Base-by-base conservation (phyloP, 2,797 vertebrate genomes). In the Chelon auratus region DNA sequence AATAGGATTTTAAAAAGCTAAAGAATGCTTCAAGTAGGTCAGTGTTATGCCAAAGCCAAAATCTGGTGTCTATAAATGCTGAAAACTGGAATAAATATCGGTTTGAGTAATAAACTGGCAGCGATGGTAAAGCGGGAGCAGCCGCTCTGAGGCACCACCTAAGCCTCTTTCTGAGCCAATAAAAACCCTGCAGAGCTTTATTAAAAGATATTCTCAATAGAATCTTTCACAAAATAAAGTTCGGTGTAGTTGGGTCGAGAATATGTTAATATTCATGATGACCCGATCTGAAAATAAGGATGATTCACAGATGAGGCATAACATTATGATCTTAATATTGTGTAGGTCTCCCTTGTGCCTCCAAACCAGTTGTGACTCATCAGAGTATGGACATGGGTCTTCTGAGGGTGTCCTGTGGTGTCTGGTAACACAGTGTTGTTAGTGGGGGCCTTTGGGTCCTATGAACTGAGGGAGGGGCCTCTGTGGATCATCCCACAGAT, bases 1-100 rank as follows among this genome's bases (percentile, higher is more conserved):
- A 81, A 80, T 43, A 22, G 45, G 61, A 75, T 84, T 81, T 68
- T 39, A 61, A 61, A 79, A 74, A 69, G 57, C 59, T 59, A 33
- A 79, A 67, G 64, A 78, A 72, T 37, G 62, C 54, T 48, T 85
- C 56, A 85, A 87, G 63, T 84, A 74, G 86, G 86, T 83, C 81
- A 86, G 54, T 65, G 69, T 63, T 68, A 63, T 72, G 74, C 62
- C 52, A 37, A 56, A 48, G 68, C 65, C 69, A 80, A 81, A 80
- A 78, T 86, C 72, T 62, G 60, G 55, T 71, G 70, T 70, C 47
- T 77, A 17, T 48, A n/a, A 75, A 76, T 72, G 69, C 75, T 56
- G 52, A 75, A 62, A 75, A 68, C n/a, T 55, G 64, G 64, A 79
- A 67, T 88, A 66, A 75, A 78, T 6, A 86, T 43, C 36, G 63